Evolutionary conservation across 2,888 invertebrate genomes (phyloP).

Genomic region (Platynereis dumerilii): DNA sequence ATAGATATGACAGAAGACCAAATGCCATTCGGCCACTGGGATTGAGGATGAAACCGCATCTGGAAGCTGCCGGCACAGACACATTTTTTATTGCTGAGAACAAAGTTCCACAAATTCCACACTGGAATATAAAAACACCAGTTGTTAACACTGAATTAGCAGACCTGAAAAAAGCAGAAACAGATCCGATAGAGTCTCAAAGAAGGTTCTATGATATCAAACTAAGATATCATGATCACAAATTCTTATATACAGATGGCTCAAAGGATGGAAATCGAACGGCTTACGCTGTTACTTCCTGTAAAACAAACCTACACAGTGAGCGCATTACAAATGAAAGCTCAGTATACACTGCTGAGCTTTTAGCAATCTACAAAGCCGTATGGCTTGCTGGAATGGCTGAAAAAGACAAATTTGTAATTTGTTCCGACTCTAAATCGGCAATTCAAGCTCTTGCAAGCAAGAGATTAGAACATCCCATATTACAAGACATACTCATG

Average conservation of each 20-base stretch:
- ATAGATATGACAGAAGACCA: neutral
- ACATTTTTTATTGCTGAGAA: neutral
- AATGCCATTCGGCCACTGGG: neutral
- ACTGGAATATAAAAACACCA: neutral
- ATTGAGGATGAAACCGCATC: neutral
- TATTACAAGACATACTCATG: too few relatives aligned
- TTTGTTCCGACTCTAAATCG: slow-evolving; percentile 3
- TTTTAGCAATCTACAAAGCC: neutral
- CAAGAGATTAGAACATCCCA: too few relatives aligned
- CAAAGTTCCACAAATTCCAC: neutral
- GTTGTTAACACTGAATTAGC: slow-evolving; percentile 9
- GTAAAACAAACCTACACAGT: too few relatives aligned
- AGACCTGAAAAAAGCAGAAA: slow-evolving; percentile 11
- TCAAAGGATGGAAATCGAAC: slow-evolving; percentile 22
- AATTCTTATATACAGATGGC: slow-evolving; percentile 26
- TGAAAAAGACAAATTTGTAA: neutral
- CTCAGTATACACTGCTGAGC: neutral
- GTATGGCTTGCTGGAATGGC: neutral
- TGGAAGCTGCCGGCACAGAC: neutral
- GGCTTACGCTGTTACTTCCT: slow-evolving; percentile 11
- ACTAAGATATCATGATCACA: neutral
- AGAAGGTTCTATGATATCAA: slow-evolving; percentile 11
- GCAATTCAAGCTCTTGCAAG: neutral
- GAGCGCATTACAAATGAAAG: too few relatives aligned
- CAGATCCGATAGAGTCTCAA: slow-evolving; percentile 13